phyloP scores from a whole-genome alignment of 1,140 invertebrate species.

The Apis dorsata region DNA sequence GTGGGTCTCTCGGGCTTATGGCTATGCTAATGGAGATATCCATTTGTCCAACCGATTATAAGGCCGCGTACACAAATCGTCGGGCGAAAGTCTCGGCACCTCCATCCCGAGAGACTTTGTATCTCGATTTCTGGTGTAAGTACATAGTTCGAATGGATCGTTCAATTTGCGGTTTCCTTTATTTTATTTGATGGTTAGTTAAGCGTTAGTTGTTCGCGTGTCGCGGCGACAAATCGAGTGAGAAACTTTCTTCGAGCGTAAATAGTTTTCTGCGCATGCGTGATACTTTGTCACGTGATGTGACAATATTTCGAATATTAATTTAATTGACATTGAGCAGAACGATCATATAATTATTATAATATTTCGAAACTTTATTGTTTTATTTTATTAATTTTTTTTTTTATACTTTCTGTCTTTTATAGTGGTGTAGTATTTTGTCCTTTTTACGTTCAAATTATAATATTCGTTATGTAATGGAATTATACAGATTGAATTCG shows the following conservation, averaged over 20 bases:
- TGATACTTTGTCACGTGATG: too few species aligned
- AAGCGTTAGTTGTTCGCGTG: background rate
- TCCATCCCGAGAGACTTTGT: background rate
- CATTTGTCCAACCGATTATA: slow-evolving; percentile 61
- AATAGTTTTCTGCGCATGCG: background rate
- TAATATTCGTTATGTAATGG: background rate
- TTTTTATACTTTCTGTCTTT: too few species aligned
- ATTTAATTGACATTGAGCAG: too few species aligned
- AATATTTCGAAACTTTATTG: too few species aligned
- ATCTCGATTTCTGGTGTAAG: background rate
- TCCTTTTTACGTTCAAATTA: too few species aligned
- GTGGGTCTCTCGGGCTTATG: slow-evolving; percentile 58
- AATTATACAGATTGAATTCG: background rate
- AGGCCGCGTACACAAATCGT: slow-evolving; percentile 26
- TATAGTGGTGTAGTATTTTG: too few species aligned
- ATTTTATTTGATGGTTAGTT: background rate
- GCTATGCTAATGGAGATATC: slow-evolving; percentile 65
- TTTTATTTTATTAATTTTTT: too few species aligned
- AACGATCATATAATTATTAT: too few species aligned
- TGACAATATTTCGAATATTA: too few species aligned
- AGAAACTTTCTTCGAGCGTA: background rate
- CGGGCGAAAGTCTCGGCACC: slow-evolving; percentile 5
- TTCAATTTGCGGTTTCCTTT: slow-evolving; percentile 7
- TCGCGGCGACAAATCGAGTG: background rate
- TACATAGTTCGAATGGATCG: background rate